Conservation (phyloP, 2,888 invertebrate genomes). For the Cistogaster globosa region DNA sequence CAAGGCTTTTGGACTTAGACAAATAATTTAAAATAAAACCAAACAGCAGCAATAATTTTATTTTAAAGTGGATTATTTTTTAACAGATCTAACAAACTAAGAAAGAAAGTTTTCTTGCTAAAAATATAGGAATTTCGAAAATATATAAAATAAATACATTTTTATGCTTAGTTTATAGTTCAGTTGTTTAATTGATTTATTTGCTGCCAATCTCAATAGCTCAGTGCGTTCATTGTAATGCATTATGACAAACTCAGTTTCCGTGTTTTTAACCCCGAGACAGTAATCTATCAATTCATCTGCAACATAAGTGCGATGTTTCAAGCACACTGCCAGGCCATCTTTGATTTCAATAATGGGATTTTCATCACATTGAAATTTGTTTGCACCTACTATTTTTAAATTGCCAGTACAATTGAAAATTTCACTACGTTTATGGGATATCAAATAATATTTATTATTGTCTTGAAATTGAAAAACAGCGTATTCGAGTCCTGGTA, state of each 20-base stretch:
- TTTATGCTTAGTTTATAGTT: conserved; percentile 12
- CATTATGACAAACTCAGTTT: conserved; percentile 56
- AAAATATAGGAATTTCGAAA: conserved; percentile 9
- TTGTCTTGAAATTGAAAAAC: conserved; percentile 22
- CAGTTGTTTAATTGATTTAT: background rate
- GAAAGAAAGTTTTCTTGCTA: too few relatives aligned
- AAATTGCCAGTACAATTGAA: conserved; percentile 39
- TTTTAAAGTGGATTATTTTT: too few relatives aligned
- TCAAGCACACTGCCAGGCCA: conserved; percentile 32
- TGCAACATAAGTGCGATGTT: conserved; percentile 43
- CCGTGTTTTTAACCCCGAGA: background rate
- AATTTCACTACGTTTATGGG: conserved; percentile 29
- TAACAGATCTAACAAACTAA: too few relatives aligned
- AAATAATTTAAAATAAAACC: too few relatives aligned
- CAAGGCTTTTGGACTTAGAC: too few relatives aligned
- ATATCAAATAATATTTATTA: conserved; percentile 44
- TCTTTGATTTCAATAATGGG: background rate
- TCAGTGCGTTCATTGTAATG: conserved; percentile 45
- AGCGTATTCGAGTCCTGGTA: conserved; percentile 15
- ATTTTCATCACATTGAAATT: conserved; percentile 17
- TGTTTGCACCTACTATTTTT: background rate
- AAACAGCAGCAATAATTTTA: too few relatives aligned
- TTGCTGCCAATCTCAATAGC: background rate
- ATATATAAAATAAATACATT: conserved; percentile 37
- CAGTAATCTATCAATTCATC: conserved; percentile 62